phyloP scores from a whole-genome alignment of 1,140 invertebrate species.

The Idris sp. region DNA sequence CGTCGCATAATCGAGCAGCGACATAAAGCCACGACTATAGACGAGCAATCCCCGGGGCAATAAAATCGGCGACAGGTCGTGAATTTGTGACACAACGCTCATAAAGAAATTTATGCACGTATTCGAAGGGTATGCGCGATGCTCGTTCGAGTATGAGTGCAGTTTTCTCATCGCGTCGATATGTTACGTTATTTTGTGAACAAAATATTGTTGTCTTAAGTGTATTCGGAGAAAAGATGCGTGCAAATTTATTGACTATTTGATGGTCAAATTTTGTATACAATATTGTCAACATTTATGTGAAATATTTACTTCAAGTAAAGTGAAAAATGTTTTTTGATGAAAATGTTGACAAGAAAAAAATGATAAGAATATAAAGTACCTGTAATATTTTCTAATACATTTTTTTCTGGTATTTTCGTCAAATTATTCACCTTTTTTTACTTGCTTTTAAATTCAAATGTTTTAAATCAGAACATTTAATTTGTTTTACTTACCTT shows the following conservation, averaged over 20 bases:
- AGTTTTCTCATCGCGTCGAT: conserved; percentile 29
- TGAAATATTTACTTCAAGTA: no score
- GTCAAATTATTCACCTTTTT: conserved; percentile 21
- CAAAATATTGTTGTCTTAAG: conserved; percentile 26
- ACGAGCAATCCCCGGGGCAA: conserved; percentile 68
- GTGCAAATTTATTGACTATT: no score
- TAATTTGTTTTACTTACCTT: conserved; percentile 40
- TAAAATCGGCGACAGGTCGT: conserved; percentile 74
- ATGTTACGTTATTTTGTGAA: conserved; percentile 11
- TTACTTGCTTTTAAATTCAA: not conserved
- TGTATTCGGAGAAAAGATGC: no score
- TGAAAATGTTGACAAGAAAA: conserved; percentile 27
- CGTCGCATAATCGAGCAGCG: conserved; percentile 60
- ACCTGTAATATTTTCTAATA: conserved; percentile 61
- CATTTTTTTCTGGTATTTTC: conserved; percentile 50
- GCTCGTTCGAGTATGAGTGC: conserved; percentile 40
- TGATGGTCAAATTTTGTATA: not conserved
- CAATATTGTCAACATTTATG: no score
- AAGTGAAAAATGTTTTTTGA: conserved; percentile 32
- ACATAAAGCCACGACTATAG: conserved; percentile 68
- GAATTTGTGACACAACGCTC: conserved; percentile 72
- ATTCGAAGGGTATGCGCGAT: conserved; percentile 60
- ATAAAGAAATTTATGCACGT: conserved; percentile 73
- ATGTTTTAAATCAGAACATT: conserved; percentile 5
- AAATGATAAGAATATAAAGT: conserved; percentile 62